Base-by-base conservation (phyloP, 1,140 invertebrate genomes). In the Ostrea edulis region DNA sequence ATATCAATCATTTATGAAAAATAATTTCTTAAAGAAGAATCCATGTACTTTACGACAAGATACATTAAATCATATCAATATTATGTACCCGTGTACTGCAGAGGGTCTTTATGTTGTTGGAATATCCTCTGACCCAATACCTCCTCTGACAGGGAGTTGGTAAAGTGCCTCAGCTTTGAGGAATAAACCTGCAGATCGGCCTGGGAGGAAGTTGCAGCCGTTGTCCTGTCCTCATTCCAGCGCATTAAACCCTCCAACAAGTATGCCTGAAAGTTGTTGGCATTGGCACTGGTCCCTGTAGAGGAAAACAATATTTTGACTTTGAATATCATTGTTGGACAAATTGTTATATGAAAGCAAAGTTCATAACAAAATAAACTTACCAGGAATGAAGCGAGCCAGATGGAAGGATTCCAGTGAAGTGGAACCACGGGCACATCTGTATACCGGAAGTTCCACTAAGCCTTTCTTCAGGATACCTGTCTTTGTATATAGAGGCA, bases 201-300 rank as follows among this genome's bases (percentile, higher is more conserved):
- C 12, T 8, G 52, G 5, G 17, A 17, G 54, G 29, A 54, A 17
- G 62, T 20, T 9, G 89, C 89, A 58, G 83, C 91, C 2, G 20
- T 52, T 3, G 25, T 55, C 35, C 90, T 82, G 86, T 90, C 87
- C 22, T 86, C 68, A 83, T 92, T 91, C 90, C 91, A 92, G 8
- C 89, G 52, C 0, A 85, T 14, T n/a, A 91, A 25, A 14, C 91
- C 91, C 53, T 92, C 91, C 58, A 91, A 29, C 52, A 91, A 68
- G 68, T 88, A 91, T 1, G 86, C 90, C 58, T 92, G 91, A 54
- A 90, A 92, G 58, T 92, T 84, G 17, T 86, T 58, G 62, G 87
- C 90, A 51, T 71, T 91, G 2, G 90, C 90, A 71, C 55, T 85
- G 58, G 86, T 90, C 8, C 91, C 89, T 90, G 84, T 4, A 86